phyloP scores from a whole-genome alignment of 2,797 vertebrate genomes.

The Rhodeus uyekii region DNA sequence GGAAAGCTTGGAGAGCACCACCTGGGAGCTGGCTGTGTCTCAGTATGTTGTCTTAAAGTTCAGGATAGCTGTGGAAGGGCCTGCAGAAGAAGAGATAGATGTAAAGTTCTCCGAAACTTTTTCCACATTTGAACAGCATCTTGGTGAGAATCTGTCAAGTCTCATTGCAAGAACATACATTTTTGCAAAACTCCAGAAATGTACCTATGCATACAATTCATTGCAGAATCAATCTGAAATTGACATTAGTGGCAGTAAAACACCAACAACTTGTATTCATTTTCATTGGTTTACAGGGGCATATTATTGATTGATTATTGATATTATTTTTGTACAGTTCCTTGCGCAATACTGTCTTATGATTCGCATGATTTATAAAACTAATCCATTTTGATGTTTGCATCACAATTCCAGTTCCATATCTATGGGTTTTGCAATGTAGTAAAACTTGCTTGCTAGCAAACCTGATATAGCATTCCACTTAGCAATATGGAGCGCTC shows the following conservation, averaged over 20 bases:
- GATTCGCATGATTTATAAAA: background rate
- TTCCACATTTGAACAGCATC: background rate
- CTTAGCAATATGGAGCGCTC: background rate
- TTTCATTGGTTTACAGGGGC: background rate
- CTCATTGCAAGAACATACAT: background rate
- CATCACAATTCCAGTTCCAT: background rate
- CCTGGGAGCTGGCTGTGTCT: conserved; percentile 67
- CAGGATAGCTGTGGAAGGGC: conserved; percentile 55
- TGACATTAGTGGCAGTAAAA: background rate
- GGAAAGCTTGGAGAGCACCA: conserved; percentile 67
- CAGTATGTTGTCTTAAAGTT: conserved; percentile 67
- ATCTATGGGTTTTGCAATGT: background rate
- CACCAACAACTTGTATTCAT: background rate
- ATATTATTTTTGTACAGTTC: too few relatives aligned
- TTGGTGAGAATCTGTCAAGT: background rate
- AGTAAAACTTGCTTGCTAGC: background rate
- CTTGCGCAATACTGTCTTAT: background rate
- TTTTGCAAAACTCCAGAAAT: background rate
- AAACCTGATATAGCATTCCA: background rate
- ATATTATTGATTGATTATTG: background rate
- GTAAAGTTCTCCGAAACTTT: conserved; percentile 59
- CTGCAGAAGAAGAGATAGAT: conserved; percentile 61
- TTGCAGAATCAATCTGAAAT: background rate
- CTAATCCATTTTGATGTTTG: background rate
- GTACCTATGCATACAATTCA: background rate